Evolutionary conservation across 2,113 vertebrate species (phyloP).

Genomic region (Actinemys pallida): DNA sequence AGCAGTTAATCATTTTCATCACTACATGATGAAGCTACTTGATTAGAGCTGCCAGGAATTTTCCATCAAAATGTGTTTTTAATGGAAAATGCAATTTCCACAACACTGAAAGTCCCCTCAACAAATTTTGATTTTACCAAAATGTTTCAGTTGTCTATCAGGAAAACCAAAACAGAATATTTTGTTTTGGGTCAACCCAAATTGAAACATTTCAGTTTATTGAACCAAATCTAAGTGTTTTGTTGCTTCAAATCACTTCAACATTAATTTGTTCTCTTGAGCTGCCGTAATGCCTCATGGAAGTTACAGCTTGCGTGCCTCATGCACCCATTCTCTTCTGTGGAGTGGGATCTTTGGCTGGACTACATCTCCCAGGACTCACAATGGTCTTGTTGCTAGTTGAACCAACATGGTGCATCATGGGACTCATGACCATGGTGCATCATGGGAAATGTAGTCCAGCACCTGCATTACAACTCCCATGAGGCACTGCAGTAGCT

Average conservation of each 20-base stretch:
- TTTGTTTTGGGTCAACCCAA: too few species aligned
- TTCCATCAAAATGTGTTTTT: too few species aligned
- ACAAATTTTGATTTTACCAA: too few species aligned
- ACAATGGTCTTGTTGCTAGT: not conserved
- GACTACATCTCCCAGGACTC: not conserved
- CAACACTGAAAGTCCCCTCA: too few species aligned
- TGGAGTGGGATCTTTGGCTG: not conserved
- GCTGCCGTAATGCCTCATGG: accelerated
- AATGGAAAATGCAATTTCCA: too few species aligned
- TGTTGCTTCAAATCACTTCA: not conserved
- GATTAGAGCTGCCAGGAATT: too few species aligned
- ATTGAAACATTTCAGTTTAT: not conserved
- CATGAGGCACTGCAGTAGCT: not conserved
- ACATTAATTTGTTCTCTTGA: not conserved
- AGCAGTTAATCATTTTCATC: too few species aligned
- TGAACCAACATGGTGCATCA: not conserved
- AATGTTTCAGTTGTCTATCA: too few species aligned
- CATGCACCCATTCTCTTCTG: not conserved
- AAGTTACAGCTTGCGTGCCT: not conserved
- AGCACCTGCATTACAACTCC: not conserved
- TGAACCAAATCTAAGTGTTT: not conserved
- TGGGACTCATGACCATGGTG: not conserved
- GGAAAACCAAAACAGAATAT: too few species aligned
- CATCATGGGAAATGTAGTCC: not conserved
- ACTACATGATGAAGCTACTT: too few species aligned